Conservation (phyloP, 2,797 vertebrate genomes). For the Falco concolor region DNA sequence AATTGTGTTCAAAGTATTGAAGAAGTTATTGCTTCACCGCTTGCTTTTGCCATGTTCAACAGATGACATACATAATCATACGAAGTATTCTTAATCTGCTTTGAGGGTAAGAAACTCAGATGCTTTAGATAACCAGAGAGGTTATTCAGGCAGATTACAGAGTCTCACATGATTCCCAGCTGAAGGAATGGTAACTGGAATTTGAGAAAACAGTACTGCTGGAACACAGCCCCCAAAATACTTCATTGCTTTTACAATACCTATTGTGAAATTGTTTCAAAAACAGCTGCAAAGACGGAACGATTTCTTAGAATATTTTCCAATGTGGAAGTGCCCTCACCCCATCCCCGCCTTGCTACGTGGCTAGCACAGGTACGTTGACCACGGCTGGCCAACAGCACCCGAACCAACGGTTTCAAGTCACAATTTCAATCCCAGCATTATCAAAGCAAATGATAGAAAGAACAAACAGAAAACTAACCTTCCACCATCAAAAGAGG, state of each 20-base stretch:
- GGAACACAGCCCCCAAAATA: neutral
- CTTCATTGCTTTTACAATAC: neutral
- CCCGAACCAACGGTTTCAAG: neutral
- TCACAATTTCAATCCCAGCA: neutral
- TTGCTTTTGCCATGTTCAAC: neutral
- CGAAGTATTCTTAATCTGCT: neutral
- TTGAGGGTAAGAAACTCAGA: neutral
- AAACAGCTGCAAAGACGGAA: neutral
- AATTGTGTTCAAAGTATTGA: neutral
- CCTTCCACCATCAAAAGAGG: neutral
- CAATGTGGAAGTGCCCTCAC: neutral
- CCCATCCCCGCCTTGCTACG: neutral
- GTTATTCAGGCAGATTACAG: neutral
- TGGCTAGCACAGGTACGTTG: fast-evolving
- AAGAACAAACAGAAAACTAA: neutral
- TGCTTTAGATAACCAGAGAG: neutral
- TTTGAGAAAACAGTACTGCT: neutral
- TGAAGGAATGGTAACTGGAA: neutral
- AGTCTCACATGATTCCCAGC: neutral
- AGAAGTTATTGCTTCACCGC: neutral
- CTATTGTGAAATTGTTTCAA: neutral
- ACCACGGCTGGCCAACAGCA: fast-evolving
- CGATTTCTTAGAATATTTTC: neutral
- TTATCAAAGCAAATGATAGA: neutral
- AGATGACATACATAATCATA: neutral